Evolutionary conservation across 1,140 invertebrate species (phyloP).

Genomic region (Episyrphus balteatus): DNA sequence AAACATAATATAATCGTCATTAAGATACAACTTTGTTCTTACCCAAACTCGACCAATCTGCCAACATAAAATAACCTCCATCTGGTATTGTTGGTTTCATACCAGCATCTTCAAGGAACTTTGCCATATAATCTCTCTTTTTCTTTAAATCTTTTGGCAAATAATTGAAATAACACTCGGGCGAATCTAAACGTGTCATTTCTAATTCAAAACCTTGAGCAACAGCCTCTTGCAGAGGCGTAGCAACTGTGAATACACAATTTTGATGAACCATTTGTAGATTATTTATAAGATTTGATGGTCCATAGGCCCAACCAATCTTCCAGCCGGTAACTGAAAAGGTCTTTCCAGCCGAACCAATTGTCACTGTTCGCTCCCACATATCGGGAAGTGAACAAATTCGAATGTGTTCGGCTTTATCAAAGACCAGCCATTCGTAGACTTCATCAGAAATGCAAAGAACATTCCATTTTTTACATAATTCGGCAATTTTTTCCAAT

Average conservation of each 20-base stretch:
- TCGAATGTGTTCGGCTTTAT: slow-evolving; percentile 74
- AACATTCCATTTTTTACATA: slow-evolving; percentile 89
- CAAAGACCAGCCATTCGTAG: slow-evolving; percentile 94
- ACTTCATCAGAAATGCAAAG: slow-evolving; percentile 94
- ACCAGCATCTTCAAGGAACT: slow-evolving; percentile 64
- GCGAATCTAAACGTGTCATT: slow-evolving; percentile 51
- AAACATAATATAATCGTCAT: background rate
- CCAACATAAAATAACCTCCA: slow-evolving; percentile 94
- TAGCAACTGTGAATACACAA: slow-evolving; percentile 80
- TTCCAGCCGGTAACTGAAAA: slow-evolving; percentile 98
- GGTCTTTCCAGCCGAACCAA: slow-evolving; percentile 95
- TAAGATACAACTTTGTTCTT: slow-evolving; percentile 8
- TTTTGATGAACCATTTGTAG: slow-evolving; percentile 89
- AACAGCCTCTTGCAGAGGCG: slow-evolving; percentile 83
- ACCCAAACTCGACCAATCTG: slow-evolving; percentile 77
- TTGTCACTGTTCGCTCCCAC: slow-evolving; percentile 96
- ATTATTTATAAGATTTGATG: slow-evolving; percentile 65
- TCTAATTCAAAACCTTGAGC: slow-evolving; percentile 85
- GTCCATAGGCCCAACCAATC: slow-evolving; percentile 93
- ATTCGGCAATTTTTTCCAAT: slow-evolving; percentile 64
- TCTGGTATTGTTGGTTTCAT: slow-evolving; percentile 89
- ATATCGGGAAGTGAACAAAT: slow-evolving; percentile 91
- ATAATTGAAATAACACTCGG: slow-evolving; percentile 78
- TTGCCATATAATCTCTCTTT: slow-evolving; percentile 79
- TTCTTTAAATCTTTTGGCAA: slow-evolving; percentile 63